Percentiles rank a stretch among this genome's conserved stretches.
phyloP scores from a whole-genome alignment of 2,113 vertebrate genomes.

The Pterocles gutturalis region DNA sequence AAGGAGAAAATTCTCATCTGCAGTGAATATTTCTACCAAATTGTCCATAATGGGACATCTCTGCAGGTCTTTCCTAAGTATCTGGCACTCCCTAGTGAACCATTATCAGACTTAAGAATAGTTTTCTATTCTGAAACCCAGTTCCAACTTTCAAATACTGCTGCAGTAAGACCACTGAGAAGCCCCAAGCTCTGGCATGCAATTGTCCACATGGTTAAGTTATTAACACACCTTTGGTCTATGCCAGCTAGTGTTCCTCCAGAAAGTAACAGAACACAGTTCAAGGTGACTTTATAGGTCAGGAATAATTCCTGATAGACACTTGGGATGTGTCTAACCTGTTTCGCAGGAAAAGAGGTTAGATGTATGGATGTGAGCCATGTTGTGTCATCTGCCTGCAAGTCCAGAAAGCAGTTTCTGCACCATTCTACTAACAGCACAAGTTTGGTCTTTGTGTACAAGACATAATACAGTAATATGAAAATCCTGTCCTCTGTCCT shows the following conservation, averaged over 20 bases:
- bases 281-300: background rate
- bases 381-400: background rate
- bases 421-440: background rate
- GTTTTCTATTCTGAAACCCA: background rate
- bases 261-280: background rate
- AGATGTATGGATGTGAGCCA: background rate
- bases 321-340: background rate
- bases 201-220: background rate
- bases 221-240: background rate
- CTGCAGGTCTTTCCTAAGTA: background rate
- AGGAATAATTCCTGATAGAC: background rate
- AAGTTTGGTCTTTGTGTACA: background rate
- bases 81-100: background rate
- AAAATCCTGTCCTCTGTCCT: background rate
- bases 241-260: background rate
- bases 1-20: background rate
- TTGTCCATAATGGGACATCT: background rate
- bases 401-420: background rate
- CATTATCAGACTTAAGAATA: background rate
- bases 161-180: fast-evolving
- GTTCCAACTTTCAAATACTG: background rate
- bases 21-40: background rate
- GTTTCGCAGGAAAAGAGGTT: background rate
- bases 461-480: background rate
- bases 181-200: background rate